Percentiles rank a stretch among this genome's conserved stretches.
Conservation (phyloP, 1,140 invertebrate genomes). For the Euglossa dilemma region DNA sequence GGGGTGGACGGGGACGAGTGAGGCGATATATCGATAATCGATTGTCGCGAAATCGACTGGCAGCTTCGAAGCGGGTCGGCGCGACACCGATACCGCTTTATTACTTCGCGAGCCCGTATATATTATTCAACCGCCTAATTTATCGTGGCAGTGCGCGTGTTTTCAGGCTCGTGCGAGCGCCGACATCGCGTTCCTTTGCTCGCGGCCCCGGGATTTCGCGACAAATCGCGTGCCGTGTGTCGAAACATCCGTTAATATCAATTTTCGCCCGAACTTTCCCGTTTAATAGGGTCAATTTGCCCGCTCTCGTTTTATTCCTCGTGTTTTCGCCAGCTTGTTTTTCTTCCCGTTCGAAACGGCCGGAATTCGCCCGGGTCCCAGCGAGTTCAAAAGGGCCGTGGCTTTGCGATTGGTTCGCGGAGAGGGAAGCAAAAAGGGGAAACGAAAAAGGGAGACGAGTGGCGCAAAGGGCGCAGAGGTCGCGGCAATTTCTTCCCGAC, state of each 20-base stretch:
- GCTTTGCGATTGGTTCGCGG: neutral
- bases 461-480: neutral
- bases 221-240: conserved; percentile 28
- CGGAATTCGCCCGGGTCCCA: too few species aligned
- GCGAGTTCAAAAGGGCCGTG: neutral
- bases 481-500: neutral
- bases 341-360: too few species aligned
- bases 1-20: neutral
- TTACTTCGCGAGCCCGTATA: conserved; percentile 60
- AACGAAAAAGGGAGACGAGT: neutral
- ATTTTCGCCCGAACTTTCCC: neutral
- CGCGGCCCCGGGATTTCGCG: neutral
- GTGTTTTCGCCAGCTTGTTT: neutral
- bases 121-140: conserved; percentile 62
- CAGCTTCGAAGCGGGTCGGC: conserved; percentile 22
- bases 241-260: conserved; percentile 12
- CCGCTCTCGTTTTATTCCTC: neutral
- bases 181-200: neutral
- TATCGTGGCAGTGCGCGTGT: conserved; percentile 36
- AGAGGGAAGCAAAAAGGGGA: too few species aligned
- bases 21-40: conserved; percentile 65
- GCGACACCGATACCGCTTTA: conserved; percentile 59
- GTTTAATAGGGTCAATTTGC: neutral
- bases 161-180: neutral
- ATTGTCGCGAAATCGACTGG: conserved; percentile 59